Evolutionary conservation across 2,888 invertebrate genomes (phyloP), one percentile per base, ranked within the genome.

Genomic region (Melitaea athalia): DNA sequence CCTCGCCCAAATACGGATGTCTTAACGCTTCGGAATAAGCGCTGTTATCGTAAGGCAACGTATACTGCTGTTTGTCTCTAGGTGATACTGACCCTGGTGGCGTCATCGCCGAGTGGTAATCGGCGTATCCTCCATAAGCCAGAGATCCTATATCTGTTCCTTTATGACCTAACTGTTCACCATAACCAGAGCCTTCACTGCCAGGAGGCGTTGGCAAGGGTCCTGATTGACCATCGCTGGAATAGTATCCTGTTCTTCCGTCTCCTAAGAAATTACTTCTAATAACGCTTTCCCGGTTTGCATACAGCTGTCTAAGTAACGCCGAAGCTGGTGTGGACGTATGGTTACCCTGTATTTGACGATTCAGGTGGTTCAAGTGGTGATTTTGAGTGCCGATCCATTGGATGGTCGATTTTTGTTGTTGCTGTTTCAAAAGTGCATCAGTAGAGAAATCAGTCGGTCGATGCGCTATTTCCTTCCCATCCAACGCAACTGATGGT

Each of bases 1-100:
- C 85, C 84, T 93, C 85, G 72, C 94, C 86, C 79, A 94, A 83
- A 83, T 94, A 92, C 33, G 91, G 88, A 75, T 91, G 91, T 70
- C 95, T 89, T 79, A 95, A 80, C 47, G 94, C 94, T 83, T 95
- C 94, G 15, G 95, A 94, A 88, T 96, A 95, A 76, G 96, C 94
- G 79, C 87, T 89, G 71, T 92, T 92, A 66, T 92, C 85, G 88
- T 94, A 86, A 72, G 94, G 81, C 86, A 93, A 77, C 5, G 92
- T 87, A 67, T 92, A 92, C 77, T 95, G 95, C 78, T 95, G 96
- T 83, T 94, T 97, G 81, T 98, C 98, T 71, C 98, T 94, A 0
- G 99, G 98, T 6, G 98, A 98, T 1, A 98, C 98, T 5, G 98
- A 98, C n/a, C 98, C 98, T 63, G 99, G 99, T 64, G 98, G 98